Base-by-base conservation (phyloP, 2,888 invertebrate species). In the Macrosiphum euphorbiae region DNA sequence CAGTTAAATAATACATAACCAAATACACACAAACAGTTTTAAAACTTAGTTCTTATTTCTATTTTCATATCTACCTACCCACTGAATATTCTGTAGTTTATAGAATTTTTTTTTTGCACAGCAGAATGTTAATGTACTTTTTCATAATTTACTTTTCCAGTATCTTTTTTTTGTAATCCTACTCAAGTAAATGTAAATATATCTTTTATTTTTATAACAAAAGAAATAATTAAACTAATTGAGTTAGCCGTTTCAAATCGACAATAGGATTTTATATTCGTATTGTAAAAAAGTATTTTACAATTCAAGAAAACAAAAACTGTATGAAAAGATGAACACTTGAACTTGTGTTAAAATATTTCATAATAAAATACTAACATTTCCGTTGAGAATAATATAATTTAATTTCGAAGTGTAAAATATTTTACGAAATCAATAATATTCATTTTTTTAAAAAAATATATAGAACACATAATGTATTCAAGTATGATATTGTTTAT, bases 191-290 rank as follows among this genome's bases (percentile, higher is more conserved):
- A 92, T 35, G 84, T 84, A n/a, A 47, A 84, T 41, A 92, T 47
- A n/a, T 92, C 58, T 92, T 92, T 89, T 92, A 78, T 92, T 88
- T 44, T 89, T 35, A 35, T 16, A 84, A 84, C 84, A 84, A 92
- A 92, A 88, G 55, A 92, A 88, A 92, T 92, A 92, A 92, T 92
- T 92, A 84, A 89, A 88, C 58, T 89, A 89, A 92, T 92, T 58
- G 55, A 89, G 89, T 92, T 92, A 84, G 92, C 11, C n/a, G 55
- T 52, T 88, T 89, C n/a, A 89, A 84, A 89, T 92, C 89, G 89
- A 92, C 26, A 92, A 89, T 92, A 47, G 55, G 55, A 89, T 89
- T 88, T 88, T 92, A 88, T 44, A 44, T 44, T 92, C 44, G 28
- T 92, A 92, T 84, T 84, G 84, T 89, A 44, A 84, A 89, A 88